Percentiles rank a stretch among this genome's conserved stretches.
phyloP scores from a whole-genome alignment of 2,888 invertebrate genomes.

The Drosophila siamana region DNA sequence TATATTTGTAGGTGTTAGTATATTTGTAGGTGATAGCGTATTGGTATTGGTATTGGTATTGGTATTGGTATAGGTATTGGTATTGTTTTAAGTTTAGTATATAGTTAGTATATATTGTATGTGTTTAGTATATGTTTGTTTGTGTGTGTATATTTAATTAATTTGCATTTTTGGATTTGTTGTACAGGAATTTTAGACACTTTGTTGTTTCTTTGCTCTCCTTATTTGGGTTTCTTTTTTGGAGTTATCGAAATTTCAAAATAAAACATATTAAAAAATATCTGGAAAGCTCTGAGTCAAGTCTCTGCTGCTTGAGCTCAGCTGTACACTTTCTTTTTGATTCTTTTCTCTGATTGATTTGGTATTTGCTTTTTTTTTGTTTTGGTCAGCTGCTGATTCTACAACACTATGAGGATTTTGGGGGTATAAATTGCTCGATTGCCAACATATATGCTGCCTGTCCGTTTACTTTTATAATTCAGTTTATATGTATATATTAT shows the following conservation, averaged over 20 bases:
- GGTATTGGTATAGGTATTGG: constrained; percentile 14
- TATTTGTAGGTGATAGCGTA: not conserved
- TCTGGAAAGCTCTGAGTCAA: constrained; percentile 44
- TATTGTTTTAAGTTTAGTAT: constrained; percentile 14
- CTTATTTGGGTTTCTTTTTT: constrained; percentile 19
- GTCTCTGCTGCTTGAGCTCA: constrained; percentile 15
- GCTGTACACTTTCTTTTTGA: constrained; percentile 12
- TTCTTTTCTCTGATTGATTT: not conserved
- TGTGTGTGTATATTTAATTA: constrained; percentile 25
- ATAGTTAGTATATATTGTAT: not conserved
- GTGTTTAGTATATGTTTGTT: no score
- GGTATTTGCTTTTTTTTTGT: constrained; percentile 1
- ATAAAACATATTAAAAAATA: constrained; percentile 50
- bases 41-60: constrained; percentile 20
- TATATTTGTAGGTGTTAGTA: constrained; percentile 10
- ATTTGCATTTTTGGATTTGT: constrained; percentile 45
- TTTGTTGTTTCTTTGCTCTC: constrained; percentile 33
- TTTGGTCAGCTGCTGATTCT: constrained; percentile 63
- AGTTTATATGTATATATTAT: constrained; percentile 22
- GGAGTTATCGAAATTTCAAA: constrained; percentile 77
- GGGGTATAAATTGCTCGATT: constrained; percentile 84
- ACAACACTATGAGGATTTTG: constrained; percentile 42
- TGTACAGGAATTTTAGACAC: constrained; percentile 51
- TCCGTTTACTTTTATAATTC: constrained; percentile 79
- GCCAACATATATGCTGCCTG: constrained; percentile 86